A percentile compares a stretch with the other conserved stretches of the same genome.
Evolutionary conservation across 30 jellyfish, hydroid and myxozoan genomes (phyloP).

Genomic region (Aurelia aurita): DNA sequence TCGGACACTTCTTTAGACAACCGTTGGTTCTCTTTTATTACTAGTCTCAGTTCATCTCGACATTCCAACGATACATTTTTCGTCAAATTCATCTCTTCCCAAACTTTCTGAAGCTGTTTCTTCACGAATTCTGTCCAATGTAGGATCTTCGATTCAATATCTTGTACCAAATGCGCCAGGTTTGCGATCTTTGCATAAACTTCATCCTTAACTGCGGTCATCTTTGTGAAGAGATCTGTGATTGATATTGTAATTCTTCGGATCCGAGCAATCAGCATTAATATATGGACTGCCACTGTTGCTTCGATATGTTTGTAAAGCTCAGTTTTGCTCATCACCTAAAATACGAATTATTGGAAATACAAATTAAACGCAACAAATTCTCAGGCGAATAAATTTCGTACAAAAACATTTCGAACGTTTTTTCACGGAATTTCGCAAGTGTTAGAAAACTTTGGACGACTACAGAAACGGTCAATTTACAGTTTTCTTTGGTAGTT

Average conservation of each 20-base stretch:
- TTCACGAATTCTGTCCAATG: constrained; percentile 46
- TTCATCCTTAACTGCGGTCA: constrained; percentile 2
- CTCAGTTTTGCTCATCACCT: constrained; percentile 39
- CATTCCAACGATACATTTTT: neutral
- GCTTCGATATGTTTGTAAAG: constrained; percentile 6
- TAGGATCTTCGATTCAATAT: constrained; percentile 26
- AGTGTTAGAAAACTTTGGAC: too few species aligned
- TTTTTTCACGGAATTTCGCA: too few species aligned
- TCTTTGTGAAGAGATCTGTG: neutral
- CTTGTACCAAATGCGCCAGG: neutral
- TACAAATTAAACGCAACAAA: too few species aligned
- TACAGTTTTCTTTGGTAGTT: too few species aligned
- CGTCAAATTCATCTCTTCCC: constrained; percentile 5
- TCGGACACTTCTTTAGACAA: neutral
- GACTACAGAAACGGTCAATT: too few species aligned
- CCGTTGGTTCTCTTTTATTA: neutral
- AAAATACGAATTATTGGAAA: neutral
- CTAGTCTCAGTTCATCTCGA: neutral
- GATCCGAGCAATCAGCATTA: constrained; percentile 8
- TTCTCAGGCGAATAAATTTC: too few species aligned
- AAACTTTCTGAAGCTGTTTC: constrained; percentile 3
- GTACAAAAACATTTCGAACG: too few species aligned
- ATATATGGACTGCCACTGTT: neutral
- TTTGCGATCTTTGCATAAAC: neutral
- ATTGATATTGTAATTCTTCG: neutral